A percentile compares a stretch with the other conserved stretches of the same genome.
Evolutionary conservation across 1,140 invertebrate genomes (phyloP).

Genomic region (Littorina saxatilis): DNA sequence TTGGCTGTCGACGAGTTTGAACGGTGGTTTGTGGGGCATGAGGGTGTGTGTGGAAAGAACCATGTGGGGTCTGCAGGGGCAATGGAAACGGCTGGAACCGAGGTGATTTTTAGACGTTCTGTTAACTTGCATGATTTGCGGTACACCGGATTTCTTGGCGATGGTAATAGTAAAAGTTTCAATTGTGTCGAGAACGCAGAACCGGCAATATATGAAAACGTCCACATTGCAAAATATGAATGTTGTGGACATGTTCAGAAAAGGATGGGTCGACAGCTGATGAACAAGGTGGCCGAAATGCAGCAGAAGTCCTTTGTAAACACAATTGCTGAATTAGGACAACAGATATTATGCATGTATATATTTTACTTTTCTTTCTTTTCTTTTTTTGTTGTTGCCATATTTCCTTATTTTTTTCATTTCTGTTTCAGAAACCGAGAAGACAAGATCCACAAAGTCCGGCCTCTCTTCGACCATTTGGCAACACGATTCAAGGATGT

Average conservation of each 20-base stretch:
- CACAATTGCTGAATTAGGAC: too few relatives aligned
- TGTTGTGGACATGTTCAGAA: too few relatives aligned
- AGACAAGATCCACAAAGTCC: too few relatives aligned
- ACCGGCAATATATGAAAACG: constrained; percentile 1
- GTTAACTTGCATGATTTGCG: background rate
- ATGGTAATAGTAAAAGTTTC: constrained; percentile 36
- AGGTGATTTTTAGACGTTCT: constrained; percentile 35
- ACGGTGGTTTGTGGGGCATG: background rate
- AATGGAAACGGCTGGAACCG: constrained; percentile 53
- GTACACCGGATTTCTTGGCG: constrained; percentile 34
- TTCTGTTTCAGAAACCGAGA: too few relatives aligned
- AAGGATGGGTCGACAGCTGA: constrained; percentile 35
- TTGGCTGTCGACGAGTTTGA: background rate
- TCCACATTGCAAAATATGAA: constrained; percentile 32
- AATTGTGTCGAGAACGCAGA: background rate
- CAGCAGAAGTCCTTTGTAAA: background rate
- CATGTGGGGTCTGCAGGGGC: constrained; percentile 56
- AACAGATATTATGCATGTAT: too few relatives aligned
- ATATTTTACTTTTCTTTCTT: too few relatives aligned
- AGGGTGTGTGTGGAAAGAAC: constrained; percentile 9
- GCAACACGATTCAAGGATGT: too few relatives aligned
- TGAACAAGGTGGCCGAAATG: constrained; percentile 27
- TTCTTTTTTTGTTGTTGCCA: too few relatives aligned
- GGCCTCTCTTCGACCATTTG: too few relatives aligned
- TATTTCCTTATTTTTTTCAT: too few relatives aligned